These are phyloP conservation scores for Physocephala rufipes DNA, from an alignment of 2,888 invertebrate species.

Conservation along the genomic window DNA sequence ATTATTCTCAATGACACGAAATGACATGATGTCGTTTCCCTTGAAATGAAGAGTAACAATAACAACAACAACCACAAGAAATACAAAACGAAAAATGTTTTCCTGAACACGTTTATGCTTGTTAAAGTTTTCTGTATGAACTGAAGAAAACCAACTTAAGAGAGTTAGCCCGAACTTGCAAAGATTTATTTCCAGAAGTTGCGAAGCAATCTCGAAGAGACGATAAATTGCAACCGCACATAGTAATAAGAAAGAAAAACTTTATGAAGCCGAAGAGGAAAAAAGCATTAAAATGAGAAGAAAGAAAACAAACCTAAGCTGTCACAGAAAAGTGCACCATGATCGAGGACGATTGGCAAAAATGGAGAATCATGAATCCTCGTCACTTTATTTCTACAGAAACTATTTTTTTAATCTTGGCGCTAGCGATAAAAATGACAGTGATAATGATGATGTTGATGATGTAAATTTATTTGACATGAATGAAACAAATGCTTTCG, in stretches of 20 bases:
- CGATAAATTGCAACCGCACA: neutral
- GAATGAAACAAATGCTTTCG: neutral
- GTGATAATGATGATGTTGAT: neutral
- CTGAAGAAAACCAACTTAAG: neutral
- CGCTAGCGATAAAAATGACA: neutral
- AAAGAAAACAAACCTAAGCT: no score
- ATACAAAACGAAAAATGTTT: no score
- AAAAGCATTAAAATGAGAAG: neutral
- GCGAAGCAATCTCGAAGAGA: neutral
- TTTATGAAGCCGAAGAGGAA: neutral
- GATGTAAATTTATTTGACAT: neutral
- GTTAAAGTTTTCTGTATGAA: no score
- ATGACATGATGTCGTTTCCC: no score
- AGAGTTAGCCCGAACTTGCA: neutral
- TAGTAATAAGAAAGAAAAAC: neutral
- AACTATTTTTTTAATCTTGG: neutral
- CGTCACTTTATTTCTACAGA: neutral
- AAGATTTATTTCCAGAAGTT: conserved; percentile 3
- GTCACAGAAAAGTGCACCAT: neutral
- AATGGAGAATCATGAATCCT: neutral
- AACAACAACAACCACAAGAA: neutral
- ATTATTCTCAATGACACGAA: no score
- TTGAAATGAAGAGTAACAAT: no score
- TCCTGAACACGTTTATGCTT: no score
- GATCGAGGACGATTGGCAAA: neutral